Conservation (phyloP, 2,797 vertebrate genomes). For the Aldrovandia affinis region DNA sequence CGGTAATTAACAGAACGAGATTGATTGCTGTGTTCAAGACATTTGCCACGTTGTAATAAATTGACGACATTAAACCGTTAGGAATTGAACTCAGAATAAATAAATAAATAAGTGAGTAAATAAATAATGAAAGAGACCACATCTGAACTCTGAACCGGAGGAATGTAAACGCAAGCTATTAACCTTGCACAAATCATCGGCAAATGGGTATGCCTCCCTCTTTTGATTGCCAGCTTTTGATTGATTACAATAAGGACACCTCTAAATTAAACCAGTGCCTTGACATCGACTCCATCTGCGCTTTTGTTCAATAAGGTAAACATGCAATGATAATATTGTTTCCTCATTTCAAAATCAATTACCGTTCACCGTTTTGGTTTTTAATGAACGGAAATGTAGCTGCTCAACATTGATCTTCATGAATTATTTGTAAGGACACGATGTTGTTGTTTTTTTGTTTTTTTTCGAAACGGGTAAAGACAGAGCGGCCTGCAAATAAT, state of each 20-base stretch:
- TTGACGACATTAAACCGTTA: background rate
- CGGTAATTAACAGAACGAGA: background rate
- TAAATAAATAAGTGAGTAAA: background rate
- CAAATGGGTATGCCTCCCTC: background rate
- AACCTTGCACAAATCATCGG: constrained; percentile 11
- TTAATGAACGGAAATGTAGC: background rate
- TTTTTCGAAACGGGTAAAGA: background rate
- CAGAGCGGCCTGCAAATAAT: background rate
- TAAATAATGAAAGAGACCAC: background rate
- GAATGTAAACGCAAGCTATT: background rate
- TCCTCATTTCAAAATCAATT: constrained; percentile 5
- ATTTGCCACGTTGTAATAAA: constrained; percentile 1
- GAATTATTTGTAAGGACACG: constrained; percentile 1
- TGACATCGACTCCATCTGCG: background rate
- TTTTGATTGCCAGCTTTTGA: background rate
- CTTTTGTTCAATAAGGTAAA: background rate
- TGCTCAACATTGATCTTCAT: background rate
- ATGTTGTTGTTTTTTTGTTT: background rate
- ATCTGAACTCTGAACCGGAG: background rate
- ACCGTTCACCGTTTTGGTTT: background rate
- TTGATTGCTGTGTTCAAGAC: constrained; percentile 4
- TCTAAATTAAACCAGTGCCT: background rate
- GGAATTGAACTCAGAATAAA: no score
- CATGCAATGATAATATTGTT: background rate
- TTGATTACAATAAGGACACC: background rate